These are phyloP conservation scores for Actias luna DNA, from an alignment of 2,888 invertebrate genomes.

Conservation along the genomic window DNA sequence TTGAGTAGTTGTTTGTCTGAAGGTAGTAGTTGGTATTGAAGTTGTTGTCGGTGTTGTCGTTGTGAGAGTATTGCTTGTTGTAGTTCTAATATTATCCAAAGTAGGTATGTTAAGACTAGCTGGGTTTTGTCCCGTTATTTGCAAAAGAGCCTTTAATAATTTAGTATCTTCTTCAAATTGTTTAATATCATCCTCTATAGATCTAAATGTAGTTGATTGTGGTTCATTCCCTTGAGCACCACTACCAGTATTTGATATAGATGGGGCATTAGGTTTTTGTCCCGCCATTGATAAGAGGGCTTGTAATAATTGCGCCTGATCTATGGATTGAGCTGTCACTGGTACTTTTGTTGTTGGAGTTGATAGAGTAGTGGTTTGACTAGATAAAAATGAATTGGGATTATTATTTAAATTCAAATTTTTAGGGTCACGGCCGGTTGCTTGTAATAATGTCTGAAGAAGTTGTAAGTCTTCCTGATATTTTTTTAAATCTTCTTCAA, in stretches of 20 bases:
- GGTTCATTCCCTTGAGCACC: slow-evolving; percentile 32
- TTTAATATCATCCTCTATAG: slow-evolving; percentile 70
- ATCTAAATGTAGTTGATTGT: slow-evolving; percentile 57
- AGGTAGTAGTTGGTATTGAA: slow-evolving; percentile 34
- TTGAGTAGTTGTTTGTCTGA: slow-evolving; percentile 44
- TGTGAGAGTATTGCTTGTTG: slow-evolving; percentile 37
- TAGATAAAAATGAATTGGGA: slow-evolving; percentile 34
- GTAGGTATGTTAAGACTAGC: slow-evolving; percentile 62
- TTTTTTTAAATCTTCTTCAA: slow-evolving; percentile 51
- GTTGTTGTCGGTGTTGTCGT: slow-evolving; percentile 40
- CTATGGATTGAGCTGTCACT: slow-evolving; percentile 35
- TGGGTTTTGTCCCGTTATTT: slow-evolving; percentile 71
- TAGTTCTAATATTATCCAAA: slow-evolving; percentile 48
- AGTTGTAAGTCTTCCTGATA: slow-evolving; percentile 58
- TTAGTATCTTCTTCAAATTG: slow-evolving; percentile 75
- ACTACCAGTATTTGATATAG: slow-evolving; percentile 37
- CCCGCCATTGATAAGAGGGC: slow-evolving; percentile 54
- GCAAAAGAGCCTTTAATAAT: slow-evolving; percentile 67
- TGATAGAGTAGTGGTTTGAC: slow-evolving; percentile 37
- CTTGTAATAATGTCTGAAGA: slow-evolving; percentile 50
- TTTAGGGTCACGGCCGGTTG: slow-evolving; percentile 67
- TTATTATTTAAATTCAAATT: slow-evolving; percentile 52
- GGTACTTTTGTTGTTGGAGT: slow-evolving; percentile 26
- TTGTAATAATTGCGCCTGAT: slow-evolving; percentile 59
- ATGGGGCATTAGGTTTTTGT: slow-evolving; percentile 42